Base-by-base conservation (phyloP, 2,888 invertebrate species). In the Sarcophaga caerulescens region DNA sequence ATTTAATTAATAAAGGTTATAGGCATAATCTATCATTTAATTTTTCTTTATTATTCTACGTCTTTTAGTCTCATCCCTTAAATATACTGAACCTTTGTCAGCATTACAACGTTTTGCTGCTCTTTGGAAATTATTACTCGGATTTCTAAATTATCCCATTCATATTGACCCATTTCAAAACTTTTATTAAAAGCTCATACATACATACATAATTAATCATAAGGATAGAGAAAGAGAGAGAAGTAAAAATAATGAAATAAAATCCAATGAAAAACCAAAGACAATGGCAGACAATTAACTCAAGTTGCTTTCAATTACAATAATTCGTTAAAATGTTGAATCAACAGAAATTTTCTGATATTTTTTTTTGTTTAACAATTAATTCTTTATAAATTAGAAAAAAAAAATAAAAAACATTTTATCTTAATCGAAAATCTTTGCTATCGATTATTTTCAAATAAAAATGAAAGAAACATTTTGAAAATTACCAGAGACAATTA, bases 121-220 rank as follows among this genome's bases (percentile, higher is more conserved):
- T 25, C 6, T 66, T 66, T 23, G 44, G 45, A 52, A 80, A 66
- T 79, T 62, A 63, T 19, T 44, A 45, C 66, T 66, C 19, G 66
- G 70, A 45, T n/a, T 23, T 44, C 52, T 69, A 69, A 79, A 82
- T 79, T 75, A 70, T 77, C 59, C 59, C 19, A 59, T 17, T 79
- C 69, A 73, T 45, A 63, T 78, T 78, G 75, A 83, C 86, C 86
- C 86, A 81, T 86, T 84, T 86, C 86, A 86, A 78, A 78, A 63
- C 70, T 57, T 47, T 35, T 35, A 35, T 35, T 35, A 19, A 68
- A 25, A 10, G 19, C 35, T 35, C 57, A 19, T 23, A 70, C 21
- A 35, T 35, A 35, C 35, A 35, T 35, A 35, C 69, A 84, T 84
- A 74, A 84, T 69, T 80, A 83, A 80, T 74, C 8, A 35, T 35